Percentiles rank a stretch among this genome's conserved stretches.
phyloP scores from a whole-genome alignment of 2,113 vertebrate species.

The Notiomystis cincta region DNA sequence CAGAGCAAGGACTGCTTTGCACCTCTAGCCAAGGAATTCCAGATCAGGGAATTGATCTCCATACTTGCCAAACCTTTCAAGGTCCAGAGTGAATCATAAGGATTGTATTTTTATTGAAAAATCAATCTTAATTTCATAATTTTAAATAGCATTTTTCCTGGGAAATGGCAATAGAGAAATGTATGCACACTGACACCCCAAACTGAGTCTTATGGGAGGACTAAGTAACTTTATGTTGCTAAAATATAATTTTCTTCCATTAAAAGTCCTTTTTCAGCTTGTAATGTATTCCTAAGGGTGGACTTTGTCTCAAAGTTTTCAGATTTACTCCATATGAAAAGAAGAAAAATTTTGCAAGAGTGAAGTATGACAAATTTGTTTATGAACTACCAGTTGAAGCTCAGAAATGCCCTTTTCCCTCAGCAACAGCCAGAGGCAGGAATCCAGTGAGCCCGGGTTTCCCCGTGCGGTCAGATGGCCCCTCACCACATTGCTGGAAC shows the following conservation, averaged over 20 bases:
- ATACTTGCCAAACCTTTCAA: not conserved
- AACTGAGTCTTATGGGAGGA: not conserved
- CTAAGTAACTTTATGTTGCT: not conserved
- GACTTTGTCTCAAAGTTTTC: not conserved
- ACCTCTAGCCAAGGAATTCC: not conserved
- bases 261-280: not conserved
- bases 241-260: not conserved
- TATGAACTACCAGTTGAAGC: not conserved
- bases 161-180: not conserved
- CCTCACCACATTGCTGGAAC: not conserved
- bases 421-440: not conserved
- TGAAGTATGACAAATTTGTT: not conserved
- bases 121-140: not conserved
- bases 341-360: not conserved
- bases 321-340: not conserved
- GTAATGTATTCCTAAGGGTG: not conserved
- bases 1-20: not conserved
- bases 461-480: not conserved
- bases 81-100: not conserved
- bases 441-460: fast-evolving
- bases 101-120: not conserved
- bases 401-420: not conserved
- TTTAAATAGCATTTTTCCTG: not conserved
- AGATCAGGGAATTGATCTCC: not conserved
- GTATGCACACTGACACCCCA: not conserved